A percentile compares a stretch with the other conserved stretches of the same genome.
Evolutionary conservation across 2,113 vertebrate genomes (phyloP).

Genomic region (Eudyptes chrysolophus): DNA sequence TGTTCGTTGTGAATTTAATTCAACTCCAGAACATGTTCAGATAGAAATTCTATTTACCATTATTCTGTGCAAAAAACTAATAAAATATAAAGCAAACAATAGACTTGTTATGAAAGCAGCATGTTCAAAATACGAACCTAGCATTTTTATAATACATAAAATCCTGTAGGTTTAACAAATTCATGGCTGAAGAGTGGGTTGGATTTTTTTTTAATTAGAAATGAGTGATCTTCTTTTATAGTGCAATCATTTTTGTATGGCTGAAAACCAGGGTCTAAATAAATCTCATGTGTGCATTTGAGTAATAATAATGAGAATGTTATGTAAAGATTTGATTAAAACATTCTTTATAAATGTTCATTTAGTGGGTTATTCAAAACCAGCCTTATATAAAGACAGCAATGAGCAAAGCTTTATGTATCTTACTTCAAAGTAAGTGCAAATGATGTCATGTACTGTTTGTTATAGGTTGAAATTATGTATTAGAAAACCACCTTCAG

Average conservation of each 20-base stretch:
- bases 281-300: neutral
- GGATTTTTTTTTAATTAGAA: neutral
- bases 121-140: neutral
- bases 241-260: neutral
- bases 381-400: neutral
- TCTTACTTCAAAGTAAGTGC: neutral
- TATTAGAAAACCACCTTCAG: neutral
- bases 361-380: neutral
- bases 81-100: slow-evolving; percentile 3
- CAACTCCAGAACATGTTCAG: neutral
- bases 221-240: neutral
- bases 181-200: neutral
- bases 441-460: neutral
- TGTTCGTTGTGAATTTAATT: slow-evolving; percentile 6
- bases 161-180: neutral
- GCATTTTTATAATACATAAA: neutral
- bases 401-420: neutral
- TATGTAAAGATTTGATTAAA: neutral
- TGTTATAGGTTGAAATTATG: neutral
- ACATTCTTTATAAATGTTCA: neutral
- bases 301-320: neutral
- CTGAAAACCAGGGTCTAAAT: neutral
- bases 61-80: slow-evolving; percentile 11
- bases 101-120: neutral
- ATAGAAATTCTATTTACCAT: slow-evolving; percentile 11